Conservation (phyloP, 2,888 invertebrate genomes). For the Troides aeacus region DNA sequence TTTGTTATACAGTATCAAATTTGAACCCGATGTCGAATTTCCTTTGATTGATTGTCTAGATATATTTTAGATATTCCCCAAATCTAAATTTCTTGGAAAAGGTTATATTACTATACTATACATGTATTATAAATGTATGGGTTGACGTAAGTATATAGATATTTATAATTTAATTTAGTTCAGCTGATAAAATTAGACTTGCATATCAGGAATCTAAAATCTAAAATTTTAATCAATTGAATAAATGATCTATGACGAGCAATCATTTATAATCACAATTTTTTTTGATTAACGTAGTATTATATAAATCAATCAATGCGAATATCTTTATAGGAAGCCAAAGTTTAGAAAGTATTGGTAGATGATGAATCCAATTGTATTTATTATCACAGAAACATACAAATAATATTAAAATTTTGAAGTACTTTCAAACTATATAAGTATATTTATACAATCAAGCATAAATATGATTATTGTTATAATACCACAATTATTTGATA, state of each 20-base stretch:
- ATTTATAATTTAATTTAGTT: too few relatives aligned
- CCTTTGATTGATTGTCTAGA: constrained; percentile 14
- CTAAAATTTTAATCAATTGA: too few relatives aligned
- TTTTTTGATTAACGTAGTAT: neutral
- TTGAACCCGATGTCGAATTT: neutral
- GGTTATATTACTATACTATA: neutral
- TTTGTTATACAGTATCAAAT: constrained; percentile 2
- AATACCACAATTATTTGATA: neutral
- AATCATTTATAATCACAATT: neutral
- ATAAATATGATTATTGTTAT: neutral
- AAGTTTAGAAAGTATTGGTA: too few relatives aligned
- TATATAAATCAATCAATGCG: too few relatives aligned
- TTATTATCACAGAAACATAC: too few relatives aligned
- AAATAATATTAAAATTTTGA: too few relatives aligned
- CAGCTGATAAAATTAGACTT: too few relatives aligned
- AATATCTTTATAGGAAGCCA: too few relatives aligned
- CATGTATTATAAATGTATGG: too few relatives aligned
- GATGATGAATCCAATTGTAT: too few relatives aligned
- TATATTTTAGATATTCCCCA: neutral
- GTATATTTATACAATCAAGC: neutral
- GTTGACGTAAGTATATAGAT: too few relatives aligned
- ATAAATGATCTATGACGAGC: neutral
- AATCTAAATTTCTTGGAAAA: neutral
- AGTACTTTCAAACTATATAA: neutral
- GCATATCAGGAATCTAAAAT: too few relatives aligned